These are phyloP conservation scores for Apis florea DNA, from an alignment of 1,140 invertebrate species.

Conservation along the genomic window DNA sequence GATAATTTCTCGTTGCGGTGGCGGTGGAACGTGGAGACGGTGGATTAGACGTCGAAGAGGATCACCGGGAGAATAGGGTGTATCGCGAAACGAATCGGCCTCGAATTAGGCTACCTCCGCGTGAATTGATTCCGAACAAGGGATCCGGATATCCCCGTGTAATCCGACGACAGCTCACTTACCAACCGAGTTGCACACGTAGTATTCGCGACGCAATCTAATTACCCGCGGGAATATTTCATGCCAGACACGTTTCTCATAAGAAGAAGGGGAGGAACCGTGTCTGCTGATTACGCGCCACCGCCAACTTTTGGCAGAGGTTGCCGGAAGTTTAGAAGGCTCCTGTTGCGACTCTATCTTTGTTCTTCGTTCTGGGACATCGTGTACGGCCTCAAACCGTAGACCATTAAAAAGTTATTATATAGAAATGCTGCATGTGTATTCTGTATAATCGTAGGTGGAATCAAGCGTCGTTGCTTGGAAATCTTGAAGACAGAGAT, in stretches of 20 bases:
- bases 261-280: constrained; percentile 68
- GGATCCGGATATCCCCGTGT: constrained; percentile 28
- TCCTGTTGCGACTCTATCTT: background rate
- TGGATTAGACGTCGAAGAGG: constrained; percentile 28
- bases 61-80: constrained; percentile 18
- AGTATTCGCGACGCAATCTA: constrained; percentile 59
- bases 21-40: background rate
- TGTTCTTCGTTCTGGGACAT: too few species aligned
- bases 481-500: too few species aligned
- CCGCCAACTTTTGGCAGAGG: constrained; percentile 17
- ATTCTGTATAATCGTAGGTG: too few species aligned
- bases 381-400: too few species aligned
- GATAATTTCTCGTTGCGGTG: constrained; percentile 20
- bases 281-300: constrained; percentile 53
- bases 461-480: too few species aligned
- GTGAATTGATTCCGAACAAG: constrained; percentile 65
- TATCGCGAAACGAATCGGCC: constrained; percentile 58
- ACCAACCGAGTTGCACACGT: constrained; percentile 11
- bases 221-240: constrained; percentile 62
- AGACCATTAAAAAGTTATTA: too few species aligned
- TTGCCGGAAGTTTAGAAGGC: constrained; percentile 21
- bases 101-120: constrained; percentile 58
- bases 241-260: constrained; percentile 77
- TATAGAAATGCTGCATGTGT: too few species aligned
- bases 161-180: constrained; percentile 62